A percentile compares a stretch with the other conserved stretches of the same genome.
These are phyloP conservation scores for Venusia cambrica DNA, from an alignment of 2,888 invertebrate genomes.

Conservation along the genomic window DNA sequence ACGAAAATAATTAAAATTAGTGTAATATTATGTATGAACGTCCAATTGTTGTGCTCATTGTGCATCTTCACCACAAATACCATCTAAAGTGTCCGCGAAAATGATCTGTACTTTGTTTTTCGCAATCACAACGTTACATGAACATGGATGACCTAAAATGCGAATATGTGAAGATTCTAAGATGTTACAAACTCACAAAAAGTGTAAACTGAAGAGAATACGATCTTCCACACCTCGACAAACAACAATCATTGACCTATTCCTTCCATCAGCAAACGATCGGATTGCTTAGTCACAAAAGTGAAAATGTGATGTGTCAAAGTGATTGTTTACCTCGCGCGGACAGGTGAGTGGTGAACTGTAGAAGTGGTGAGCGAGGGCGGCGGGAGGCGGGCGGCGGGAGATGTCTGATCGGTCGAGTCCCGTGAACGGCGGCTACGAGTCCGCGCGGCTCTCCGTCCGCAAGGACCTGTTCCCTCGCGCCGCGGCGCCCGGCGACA, in stretches of 20 bases:
- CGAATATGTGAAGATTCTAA: constrained; percentile 79
- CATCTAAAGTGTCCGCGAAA: constrained; percentile 74
- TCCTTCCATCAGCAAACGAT: constrained; percentile 56
- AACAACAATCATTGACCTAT: constrained; percentile 62
- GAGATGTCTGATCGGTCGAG: constrained; percentile 78
- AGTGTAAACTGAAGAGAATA: constrained; percentile 67
- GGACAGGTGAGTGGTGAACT: constrained; percentile 78
- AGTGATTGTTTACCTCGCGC: constrained; percentile 80
- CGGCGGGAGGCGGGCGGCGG: constrained; percentile 75
- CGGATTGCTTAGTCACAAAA: constrained; percentile 69
- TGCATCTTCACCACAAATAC: constrained; percentile 55
- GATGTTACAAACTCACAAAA: constrained; percentile 73
- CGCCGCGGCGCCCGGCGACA: constrained; percentile 48
- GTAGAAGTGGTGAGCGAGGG: constrained; percentile 74
- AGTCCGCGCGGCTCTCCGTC: constrained; percentile 71
- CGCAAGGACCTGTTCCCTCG: constrained; percentile 76
- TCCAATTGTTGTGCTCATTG: constrained; percentile 53
- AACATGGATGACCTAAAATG: constrained; percentile 82
- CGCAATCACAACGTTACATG: constrained; percentile 82
- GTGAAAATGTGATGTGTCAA: constrained; percentile 82
- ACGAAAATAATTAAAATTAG: constrained; percentile 74
- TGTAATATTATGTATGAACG: constrained; percentile 62
- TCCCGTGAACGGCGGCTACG: constrained; percentile 75
- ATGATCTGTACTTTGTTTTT: constrained; percentile 79
- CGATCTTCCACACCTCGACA: constrained; percentile 62